phyloP scores from a whole-genome alignment of 2,113 vertebrate genomes.

The Hemicordylus capensis region DNA sequence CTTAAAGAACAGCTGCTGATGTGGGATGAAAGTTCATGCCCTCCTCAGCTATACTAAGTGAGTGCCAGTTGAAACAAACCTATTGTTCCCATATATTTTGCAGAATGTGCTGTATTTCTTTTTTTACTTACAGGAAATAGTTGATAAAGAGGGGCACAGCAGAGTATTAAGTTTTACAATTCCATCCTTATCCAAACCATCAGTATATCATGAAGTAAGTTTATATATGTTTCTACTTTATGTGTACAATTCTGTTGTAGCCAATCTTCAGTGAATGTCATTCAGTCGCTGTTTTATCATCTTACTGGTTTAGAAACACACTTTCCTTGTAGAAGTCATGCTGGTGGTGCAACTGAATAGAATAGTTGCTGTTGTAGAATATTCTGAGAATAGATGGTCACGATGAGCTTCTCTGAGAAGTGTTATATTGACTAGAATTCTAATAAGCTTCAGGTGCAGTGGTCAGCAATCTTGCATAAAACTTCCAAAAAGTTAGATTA shows the following conservation, averaged over 20 bases:
- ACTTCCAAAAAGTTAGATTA: too few relatives aligned
- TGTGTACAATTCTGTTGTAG: neutral
- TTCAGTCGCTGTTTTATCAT: neutral
- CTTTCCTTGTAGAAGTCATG: neutral
- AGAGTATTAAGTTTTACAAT: constrained; percentile 94
- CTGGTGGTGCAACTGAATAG: neutral
- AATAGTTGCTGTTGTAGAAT: too few relatives aligned
- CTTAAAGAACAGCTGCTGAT: neutral
- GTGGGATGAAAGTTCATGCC: neutral
- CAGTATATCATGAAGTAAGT: constrained; percentile 96
- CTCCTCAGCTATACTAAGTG: neutral
- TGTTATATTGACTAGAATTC: neutral
- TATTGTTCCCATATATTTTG: neutral
- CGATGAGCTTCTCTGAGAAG: neutral
- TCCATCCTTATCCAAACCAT: constrained; percentile 96
- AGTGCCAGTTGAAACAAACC: neutral
- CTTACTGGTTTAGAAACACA: neutral
- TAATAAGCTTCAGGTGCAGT: neutral
- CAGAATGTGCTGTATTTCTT: neutral
- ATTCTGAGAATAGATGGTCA: too few relatives aligned
- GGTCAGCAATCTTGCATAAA: too few relatives aligned
- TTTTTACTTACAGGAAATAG: constrained; percentile 88
- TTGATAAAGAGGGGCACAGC: constrained; percentile 95
- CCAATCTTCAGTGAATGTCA: neutral
- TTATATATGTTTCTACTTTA: neutral